Evolutionary conservation across 37 sponge, comb jelly and placozoan species (phyloP), one percentile per base, ranked within the genome.

Genomic region (Aplysina aerophoba): DNA sequence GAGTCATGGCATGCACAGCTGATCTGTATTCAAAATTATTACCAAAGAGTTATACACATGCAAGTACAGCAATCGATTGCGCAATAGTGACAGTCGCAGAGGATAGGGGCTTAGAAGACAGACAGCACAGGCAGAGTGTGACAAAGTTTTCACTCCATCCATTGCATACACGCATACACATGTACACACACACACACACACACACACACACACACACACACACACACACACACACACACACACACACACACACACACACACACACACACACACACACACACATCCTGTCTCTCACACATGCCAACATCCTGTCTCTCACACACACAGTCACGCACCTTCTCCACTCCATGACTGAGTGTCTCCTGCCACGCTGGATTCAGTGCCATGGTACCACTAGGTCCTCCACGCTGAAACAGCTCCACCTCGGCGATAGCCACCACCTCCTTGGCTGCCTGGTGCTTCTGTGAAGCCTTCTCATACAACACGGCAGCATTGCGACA

Each of bases 281-380:
- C 50, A 44, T 8, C 3, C 50, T 11, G 6, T 11, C 50, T 11
- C 50, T 11, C 50, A 44, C 50, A 44, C 50, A 44, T 8, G 8
- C n/a, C n/a, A n/a, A n/a, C n/a, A n/a, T n/a, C n/a, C n/a, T n/a
- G n/a, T n/a, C n/a, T n/a, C 50, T 11, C 50, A 44, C 50, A 44
- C 50, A 44, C 50, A 44, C 50, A 44, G 6, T 11, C 8, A 75
- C 78, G 1, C 21, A 75, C 78, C 78, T 36, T 40, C n/a, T 30
- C 53, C 33, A 75, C 78, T 22, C 38, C 78, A 50, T 75, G 25
- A 40, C 54, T 50, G 20, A 75, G 37, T 24, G 78, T 41, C 54
- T 75, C 78, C 78, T 75, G 78, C 78, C 78, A 75, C 54, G 78
- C 78, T 0, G 44, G 54, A 44, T 75, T 54, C 54, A 75, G 78